Base-by-base conservation (phyloP, 2,113 vertebrate species). In the Nothoprocta pentlandii region DNA sequence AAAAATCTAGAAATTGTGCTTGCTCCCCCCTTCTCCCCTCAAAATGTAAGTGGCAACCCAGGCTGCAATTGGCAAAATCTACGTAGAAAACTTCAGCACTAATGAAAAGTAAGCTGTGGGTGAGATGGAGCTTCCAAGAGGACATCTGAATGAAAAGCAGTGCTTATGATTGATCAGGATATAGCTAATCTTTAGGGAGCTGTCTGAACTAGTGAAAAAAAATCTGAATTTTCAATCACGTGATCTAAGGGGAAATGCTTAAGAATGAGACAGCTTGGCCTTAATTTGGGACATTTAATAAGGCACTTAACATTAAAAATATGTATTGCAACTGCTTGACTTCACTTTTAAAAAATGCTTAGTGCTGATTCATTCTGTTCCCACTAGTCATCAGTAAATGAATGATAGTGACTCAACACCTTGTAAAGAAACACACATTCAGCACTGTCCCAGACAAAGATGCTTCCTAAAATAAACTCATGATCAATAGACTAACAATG, bases 361-460 rank as follows among this genome's bases (percentile, higher is more conserved):
- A 82, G 66, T n/a, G 15, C 16, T 70, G 46, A 66, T 91, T 85
- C n/a, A 4, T 36, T 87, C 67, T 77, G 67, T 30, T 91, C 63
- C 59, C 36, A 51, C 42, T 44, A 85, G 78, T 23, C 61, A 78
- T 83, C 44, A 81, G 66, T 66, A 94, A 94, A 94, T 82, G 85
- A 70, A 41, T 70, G 81, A 91, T 56, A 92, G 62, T 47, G 53
- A 53, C 63, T 68, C 83, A 41, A 13, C 32, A 34, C 32, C 67
- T 88, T 7, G 36, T 36, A 92, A 66, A 32, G 22, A 81, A 93
- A 36, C 41, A 28, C 16, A 44, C n/a, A 67, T 58, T 89, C 75
- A 92, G 89, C 59, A 39, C n/a, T 63, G 81, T 63, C 81, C 79
- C 68, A 80, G 42, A 70, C 36, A 80, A 84, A 85, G 80, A 58